phyloP scores from a whole-genome alignment of 64 coral and sea anemone genomes.

The Anthopleura sola region DNA sequence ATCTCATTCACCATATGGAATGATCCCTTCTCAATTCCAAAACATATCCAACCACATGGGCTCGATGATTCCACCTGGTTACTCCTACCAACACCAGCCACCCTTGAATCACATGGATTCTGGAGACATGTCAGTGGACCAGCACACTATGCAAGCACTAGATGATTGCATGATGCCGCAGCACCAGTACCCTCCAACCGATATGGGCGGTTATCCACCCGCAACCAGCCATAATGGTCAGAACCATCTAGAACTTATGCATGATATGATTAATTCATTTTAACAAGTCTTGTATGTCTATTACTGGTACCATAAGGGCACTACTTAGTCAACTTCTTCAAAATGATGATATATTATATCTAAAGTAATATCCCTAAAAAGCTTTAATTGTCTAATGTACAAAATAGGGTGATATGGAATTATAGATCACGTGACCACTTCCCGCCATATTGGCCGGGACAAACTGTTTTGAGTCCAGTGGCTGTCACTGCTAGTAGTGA shows the following conservation, averaged over 20 bases:
- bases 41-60: constrained; percentile 86
- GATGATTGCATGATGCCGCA: constrained; percentile 95
- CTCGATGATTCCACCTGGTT: constrained; percentile 63
- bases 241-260: constrained; percentile 99
- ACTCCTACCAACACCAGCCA: constrained; percentile 48
- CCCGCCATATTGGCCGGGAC: no score
- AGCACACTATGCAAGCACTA: constrained; percentile 51
- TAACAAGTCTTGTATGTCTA: constrained; percentile 37
- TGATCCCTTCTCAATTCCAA: constrained; percentile 76
- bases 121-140: constrained; percentile 48
- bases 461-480: no score
- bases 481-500: no score
- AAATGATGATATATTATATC: no score
- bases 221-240: constrained; percentile 91
- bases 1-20: constrained; percentile 79
- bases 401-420: no score
- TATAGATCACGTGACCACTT: no score
- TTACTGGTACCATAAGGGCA: neutral
- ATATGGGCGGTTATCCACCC: constrained; percentile 72
- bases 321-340: neutral
- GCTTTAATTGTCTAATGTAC: no score
- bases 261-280: constrained; percentile 99
- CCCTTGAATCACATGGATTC: constrained; percentile 78
- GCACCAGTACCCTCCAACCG: constrained; percentile 61
- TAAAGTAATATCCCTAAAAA: no score